Evolutionary conservation across 2,797 vertebrate species (phyloP).

Genomic region (Scyliorhinus canicula): DNA sequence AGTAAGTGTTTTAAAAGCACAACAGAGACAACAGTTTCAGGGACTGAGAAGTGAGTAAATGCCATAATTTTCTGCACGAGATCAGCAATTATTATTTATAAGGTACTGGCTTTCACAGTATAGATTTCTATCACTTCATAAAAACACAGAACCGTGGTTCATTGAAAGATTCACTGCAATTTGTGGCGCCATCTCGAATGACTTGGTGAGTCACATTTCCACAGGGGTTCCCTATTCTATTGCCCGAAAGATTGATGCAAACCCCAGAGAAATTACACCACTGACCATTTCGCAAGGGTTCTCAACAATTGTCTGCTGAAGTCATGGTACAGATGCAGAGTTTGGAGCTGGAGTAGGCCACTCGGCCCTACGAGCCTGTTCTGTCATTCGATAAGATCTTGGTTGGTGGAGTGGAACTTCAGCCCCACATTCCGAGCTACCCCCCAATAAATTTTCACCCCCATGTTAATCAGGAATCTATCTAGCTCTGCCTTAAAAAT

Average conservation of each 20-base stretch:
- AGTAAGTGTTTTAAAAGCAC: no score
- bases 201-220: not conserved
- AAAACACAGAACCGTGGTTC: not conserved
- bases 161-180: not conserved
- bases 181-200: not conserved
- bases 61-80: not conserved
- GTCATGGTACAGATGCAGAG: not conserved
- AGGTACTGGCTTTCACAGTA: not conserved
- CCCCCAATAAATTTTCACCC: no score
- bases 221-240: not conserved
- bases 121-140: constrained; percentile 10
- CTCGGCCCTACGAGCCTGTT: no score
- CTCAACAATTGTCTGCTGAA: not conserved
- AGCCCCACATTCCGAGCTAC: no score
- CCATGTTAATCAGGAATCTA: no score
- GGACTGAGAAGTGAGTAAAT: not conserved
- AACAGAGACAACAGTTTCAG: not conserved
- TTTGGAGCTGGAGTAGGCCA: no score
- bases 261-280: not conserved
- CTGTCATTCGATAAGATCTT: no score
- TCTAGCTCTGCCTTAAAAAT: no score
- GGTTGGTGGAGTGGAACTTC: no score
- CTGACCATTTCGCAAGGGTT: not conserved
- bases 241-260: not conserved
- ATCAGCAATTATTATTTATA: not conserved